Evolutionary conservation across 2,888 invertebrate genomes (phyloP).

Genomic region (Xanthorhoe spadicearia): DNA sequence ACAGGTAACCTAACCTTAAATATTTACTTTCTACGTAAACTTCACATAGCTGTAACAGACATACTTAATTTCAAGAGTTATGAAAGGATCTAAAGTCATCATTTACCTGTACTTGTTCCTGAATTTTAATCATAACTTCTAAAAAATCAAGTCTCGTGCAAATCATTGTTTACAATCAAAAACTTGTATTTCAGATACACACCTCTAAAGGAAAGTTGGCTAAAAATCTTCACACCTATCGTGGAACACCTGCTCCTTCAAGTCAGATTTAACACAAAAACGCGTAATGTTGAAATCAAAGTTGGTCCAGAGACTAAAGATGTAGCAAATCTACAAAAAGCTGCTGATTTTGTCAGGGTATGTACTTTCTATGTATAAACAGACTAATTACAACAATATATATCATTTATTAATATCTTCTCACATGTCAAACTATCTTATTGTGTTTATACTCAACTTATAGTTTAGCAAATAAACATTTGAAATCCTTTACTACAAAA

Average conservation of each 20-base stretch:
- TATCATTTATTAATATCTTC: too few species aligned
- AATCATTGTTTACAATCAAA: not conserved
- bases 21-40: not conserved
- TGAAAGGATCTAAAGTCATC: not conserved
- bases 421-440: too few species aligned
- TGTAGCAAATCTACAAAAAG: slow-evolving; percentile 96
- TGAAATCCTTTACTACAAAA: too few species aligned
- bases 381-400: too few species aligned
- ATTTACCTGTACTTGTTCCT: not conserved
- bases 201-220: slow-evolving; percentile 98
- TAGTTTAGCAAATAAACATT: too few species aligned
- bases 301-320: slow-evolving; percentile 90
- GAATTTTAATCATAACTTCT: not conserved
- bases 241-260: slow-evolving; percentile 98
- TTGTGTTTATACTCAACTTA: too few species aligned
- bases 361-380: not conserved
- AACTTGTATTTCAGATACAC: slow-evolving; percentile 87
- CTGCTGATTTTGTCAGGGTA: slow-evolving; percentile 97
- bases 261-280: slow-evolving; percentile 96
- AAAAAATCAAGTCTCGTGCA: too few species aligned
- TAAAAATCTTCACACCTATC: slow-evolving; percentile 97
- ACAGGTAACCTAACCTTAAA: slow-evolving; percentile 84
- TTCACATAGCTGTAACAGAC: not conserved
- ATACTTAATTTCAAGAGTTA: not conserved
- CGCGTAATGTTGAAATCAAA: slow-evolving; percentile 95